Base-by-base conservation (phyloP, 2,113 vertebrate species). In the Plotosus lineatus region DNA sequence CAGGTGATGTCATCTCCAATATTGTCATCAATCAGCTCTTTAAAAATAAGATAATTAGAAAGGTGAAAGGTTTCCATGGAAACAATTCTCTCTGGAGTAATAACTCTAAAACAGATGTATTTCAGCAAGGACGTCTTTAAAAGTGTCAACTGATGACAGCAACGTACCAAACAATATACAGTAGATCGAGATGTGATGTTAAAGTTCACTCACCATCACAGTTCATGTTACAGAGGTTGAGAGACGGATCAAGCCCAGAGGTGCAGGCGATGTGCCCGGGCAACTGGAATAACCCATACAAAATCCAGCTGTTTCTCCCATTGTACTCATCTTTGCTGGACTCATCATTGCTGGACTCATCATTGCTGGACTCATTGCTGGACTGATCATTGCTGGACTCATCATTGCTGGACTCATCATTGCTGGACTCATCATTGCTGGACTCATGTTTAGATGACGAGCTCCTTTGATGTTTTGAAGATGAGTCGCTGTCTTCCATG, bases 281-380 rank as follows among this genome's bases (percentile, higher is more conserved):
- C 66, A 92, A 88, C 82, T 92, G 90, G 78, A 92, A 92, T 14
- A 92, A 23, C 0, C 92, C 91, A 0, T 89, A 91, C 3, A 88
- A 77, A 0, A 1, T 82, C 84, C 83, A 77, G 0, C 15, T 10
- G n/a, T 6, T 51, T 21, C 8, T 19, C 40, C 55, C 12, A 5
- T 10, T 3, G 36, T 72, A 81, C 19, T 81, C 68, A 4, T 80
- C 55, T 50, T 23, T 73, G 68, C 26, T 36, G 9, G 51, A 58
- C n/a, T 6, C 36, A 23, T 66, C 63, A 1, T 40, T 36, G n/a
- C 50, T 51, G 28, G 69, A 38, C 51, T 75, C 74, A 14, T 58
- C 38, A 40, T 51, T 75, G 51, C 73, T 75, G 38, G 72, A 75
- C 51, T 53, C 50, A n/a, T n/a, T n/a, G n/a, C n/a, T n/a, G n/a